Percentiles rank a stretch among this genome's conserved stretches.
Conservation (phyloP, 35 echinoderm and acorn worm species). For the Patiria miniata region DNA sequence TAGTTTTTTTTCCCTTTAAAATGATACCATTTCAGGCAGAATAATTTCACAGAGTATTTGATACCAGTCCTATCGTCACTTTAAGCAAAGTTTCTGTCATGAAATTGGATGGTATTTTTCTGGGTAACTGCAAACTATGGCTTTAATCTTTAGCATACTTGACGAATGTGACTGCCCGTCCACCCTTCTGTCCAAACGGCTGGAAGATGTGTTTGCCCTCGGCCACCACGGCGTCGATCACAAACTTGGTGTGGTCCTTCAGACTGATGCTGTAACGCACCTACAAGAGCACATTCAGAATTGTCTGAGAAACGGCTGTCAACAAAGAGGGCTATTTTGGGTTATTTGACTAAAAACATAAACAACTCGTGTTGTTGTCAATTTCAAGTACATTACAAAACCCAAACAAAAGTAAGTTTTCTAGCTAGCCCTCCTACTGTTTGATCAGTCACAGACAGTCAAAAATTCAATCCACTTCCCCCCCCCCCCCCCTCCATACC, state of each 20-base stretch:
- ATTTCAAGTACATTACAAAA: neutral
- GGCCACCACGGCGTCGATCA: slow-evolving; percentile 41
- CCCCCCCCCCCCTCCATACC: slow-evolving; percentile 7
- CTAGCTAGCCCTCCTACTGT: no score
- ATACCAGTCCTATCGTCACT: no score
- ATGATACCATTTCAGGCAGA: neutral
- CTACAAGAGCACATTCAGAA: neutral
- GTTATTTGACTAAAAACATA: neutral
- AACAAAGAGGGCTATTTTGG: neutral
- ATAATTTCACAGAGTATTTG: neutral
- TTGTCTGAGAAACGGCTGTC: neutral
- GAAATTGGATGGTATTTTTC: no score
- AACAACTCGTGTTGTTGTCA: neutral
- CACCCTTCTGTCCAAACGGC: slow-evolving; percentile 31
- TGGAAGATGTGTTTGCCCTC: slow-evolving; percentile 39
- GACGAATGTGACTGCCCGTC: slow-evolving; percentile 51
- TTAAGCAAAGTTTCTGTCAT: no score
- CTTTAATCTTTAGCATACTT: slow-evolving; percentile 7
- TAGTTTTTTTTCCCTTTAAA: neutral
- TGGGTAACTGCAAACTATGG: no score
- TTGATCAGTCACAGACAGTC: no score
- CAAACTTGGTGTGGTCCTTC: slow-evolving; percentile 25
- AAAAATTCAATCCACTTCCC: no score
- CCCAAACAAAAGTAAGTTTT: neutral
- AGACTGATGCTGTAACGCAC: slow-evolving; percentile 42